Base-by-base conservation (phyloP, 2,888 invertebrate species). In the Abrostola triplasia region DNA sequence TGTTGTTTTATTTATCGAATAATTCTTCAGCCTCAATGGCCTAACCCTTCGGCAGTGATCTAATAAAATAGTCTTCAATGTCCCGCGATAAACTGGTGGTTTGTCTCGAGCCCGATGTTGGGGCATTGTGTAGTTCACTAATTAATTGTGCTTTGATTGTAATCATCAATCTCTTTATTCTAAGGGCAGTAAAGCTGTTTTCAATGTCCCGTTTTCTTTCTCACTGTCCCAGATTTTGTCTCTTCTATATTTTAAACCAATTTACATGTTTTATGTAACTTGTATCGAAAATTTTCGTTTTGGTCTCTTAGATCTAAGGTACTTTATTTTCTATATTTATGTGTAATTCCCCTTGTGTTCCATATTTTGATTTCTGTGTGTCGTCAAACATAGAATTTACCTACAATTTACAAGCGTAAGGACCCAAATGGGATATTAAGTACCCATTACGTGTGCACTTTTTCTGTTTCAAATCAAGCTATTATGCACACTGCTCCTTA, bases 141-240 rank as follows among this genome's bases (percentile, higher is more conserved):
- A 68, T 67, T 55, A 60, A 60, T 60, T 67, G 50, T 24, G 35
- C 24, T 55, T 59, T 55, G 36, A 67, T 59, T 59, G 54, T 47
- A 59, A 60, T 65, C 44, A 58, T 64, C 50, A 52, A 50, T 67
- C 61, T 64, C 52, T 53, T 36, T 36, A 50, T 42, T 54, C 35
- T 10, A 49, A 38, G 38, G 40, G 41, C 36, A 36, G 41, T 50
- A 12, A 35, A 51, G 35, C 36, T 44, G 24, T 37, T 44, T n/a
- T 5, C 11, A 42, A 12, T 36, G n/a, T 49, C 40, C 49, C 36
- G 50, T 36, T 44, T 44, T 11, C 49, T 36, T 41, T 24, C 7
- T 35, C 9, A 40, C n/a, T 42, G 42, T 44, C 2, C 13, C 13
- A 44, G 12, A 44, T 12, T 41, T 42, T 12, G 42, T 42, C n/a